These are phyloP conservation scores for Erebia aethiops DNA, from an alignment of 2,888 invertebrate species.

Conservation along the genomic window DNA sequence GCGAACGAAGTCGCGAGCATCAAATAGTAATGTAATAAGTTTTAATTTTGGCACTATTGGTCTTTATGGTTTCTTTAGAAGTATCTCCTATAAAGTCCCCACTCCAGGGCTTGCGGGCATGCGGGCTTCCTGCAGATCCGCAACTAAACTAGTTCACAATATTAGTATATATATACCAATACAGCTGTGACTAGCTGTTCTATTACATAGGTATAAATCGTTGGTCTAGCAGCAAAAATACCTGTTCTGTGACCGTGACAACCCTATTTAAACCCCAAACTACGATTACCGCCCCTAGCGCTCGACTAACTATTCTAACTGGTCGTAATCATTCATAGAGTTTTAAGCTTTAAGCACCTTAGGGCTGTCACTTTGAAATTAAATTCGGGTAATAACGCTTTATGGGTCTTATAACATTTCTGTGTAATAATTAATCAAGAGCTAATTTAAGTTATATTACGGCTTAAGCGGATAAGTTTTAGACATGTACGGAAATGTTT, in stretches of 20 bases:
- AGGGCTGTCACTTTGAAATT: conserved; percentile 11
- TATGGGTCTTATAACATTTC: conserved; percentile 10
- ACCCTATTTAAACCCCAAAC: neutral
- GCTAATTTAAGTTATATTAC: conserved; percentile 4
- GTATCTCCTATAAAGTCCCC: too few species aligned
- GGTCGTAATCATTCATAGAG: conserved; percentile 9
- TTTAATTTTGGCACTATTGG: too few species aligned
- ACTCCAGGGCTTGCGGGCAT: too few species aligned
- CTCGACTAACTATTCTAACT: neutral
- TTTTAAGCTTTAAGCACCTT: conserved; percentile 14
- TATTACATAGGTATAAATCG: too few species aligned
- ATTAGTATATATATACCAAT: too few species aligned
- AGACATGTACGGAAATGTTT: neutral
- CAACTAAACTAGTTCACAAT: too few species aligned
- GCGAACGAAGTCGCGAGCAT: too few species aligned
- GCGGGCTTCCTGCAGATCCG: too few species aligned
- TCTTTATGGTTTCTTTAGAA: too few species aligned
- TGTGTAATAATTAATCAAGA: conserved; percentile 11
- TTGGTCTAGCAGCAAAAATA: neutral
- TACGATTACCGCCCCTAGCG: conserved; percentile 2
- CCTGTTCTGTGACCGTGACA: neutral
- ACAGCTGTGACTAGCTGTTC: too few species aligned
- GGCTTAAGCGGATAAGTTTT: neutral
- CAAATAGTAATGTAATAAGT: too few species aligned
- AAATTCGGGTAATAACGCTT: conserved; percentile 10